Base-by-base conservation (phyloP, 2,888 invertebrate species). In the Perdita meconis region DNA sequence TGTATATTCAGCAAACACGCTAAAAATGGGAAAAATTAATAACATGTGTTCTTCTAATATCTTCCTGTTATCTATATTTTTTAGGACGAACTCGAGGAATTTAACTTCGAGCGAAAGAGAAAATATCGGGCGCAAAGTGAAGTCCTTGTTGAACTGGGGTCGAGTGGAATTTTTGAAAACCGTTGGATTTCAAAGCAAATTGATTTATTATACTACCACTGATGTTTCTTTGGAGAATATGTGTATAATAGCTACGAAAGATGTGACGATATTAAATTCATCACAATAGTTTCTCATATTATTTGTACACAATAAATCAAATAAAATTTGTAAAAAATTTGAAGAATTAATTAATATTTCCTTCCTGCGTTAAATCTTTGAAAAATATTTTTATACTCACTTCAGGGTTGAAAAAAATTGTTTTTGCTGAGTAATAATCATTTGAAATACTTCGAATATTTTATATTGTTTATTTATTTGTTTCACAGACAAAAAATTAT, bases 161-260 rank as follows among this genome's bases (percentile, higher is more conserved):
- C 93, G 97, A 47, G 92, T 96, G 63, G 90, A 93, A 63, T 95
- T 94, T 90, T 93, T 98, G 74, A 90, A 93, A 70, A 92, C 92
- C 3, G 86, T 93, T 64, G 95, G 95, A 6, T 96, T 95, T 88
- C 89, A 94, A 0, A 94, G 95, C 53, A 90, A 93, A 4, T 93
- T 97, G 56, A 93, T 95, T 85, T 93, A 94, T 89, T 97, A 96
- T 89, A 96, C 96, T 63, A 93, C 94, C 6, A 88, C 92, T 2
- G 92, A 93, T 22, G 93, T 96, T 10, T 96, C 97, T 0, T 93
- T 95, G 36, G 97, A 97, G 92, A 97, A 97, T 93, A 94, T 96
- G 63, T 96, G 96, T 89, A 94, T 97, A 64, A 92, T 97, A 38
- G 97, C 95, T 19, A 89, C 84, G n/a, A 66, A 57, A 56, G 10